Conservation (phyloP, 2,113 vertebrate genomes). For the Scytalopus superciliaris region DNA sequence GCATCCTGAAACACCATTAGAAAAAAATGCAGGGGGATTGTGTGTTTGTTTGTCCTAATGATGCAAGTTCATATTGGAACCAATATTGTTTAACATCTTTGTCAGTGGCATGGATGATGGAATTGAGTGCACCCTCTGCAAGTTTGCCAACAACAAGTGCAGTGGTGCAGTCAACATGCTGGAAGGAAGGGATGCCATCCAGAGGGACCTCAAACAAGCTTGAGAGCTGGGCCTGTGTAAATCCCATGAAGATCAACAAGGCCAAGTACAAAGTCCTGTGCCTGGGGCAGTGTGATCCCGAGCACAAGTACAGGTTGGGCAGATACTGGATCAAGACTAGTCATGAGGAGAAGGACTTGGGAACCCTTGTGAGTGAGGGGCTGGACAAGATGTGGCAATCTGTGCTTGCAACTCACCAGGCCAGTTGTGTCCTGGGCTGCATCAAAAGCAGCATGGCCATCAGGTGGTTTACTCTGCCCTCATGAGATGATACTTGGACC, state of each 20-base stretch:
- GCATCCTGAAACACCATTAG: neutral
- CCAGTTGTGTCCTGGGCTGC: neutral
- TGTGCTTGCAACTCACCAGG: neutral
- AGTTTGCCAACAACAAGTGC: accelerated
- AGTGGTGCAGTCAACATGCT: neutral
- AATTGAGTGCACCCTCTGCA: neutral
- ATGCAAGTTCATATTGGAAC: neutral
- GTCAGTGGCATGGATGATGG: neutral
- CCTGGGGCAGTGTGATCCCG: neutral
- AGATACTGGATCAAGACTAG: neutral
- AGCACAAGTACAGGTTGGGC: neutral
- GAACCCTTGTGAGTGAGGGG: neutral
- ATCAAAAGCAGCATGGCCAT: neutral
- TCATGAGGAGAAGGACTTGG: neutral
- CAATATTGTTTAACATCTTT: neutral
- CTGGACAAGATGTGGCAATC: neutral
- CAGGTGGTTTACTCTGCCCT: neutral
- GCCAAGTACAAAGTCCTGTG: neutral
- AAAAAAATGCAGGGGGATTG: neutral
- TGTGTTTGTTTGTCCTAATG: neutral
- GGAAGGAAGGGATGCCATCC: neutral
- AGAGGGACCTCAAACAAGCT: neutral
- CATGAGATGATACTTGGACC: neutral
- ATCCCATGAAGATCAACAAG: neutral
- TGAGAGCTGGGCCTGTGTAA: neutral